phyloP scores from a whole-genome alignment of 2,797 vertebrate genomes.

The Cyprinella venusta region DNA sequence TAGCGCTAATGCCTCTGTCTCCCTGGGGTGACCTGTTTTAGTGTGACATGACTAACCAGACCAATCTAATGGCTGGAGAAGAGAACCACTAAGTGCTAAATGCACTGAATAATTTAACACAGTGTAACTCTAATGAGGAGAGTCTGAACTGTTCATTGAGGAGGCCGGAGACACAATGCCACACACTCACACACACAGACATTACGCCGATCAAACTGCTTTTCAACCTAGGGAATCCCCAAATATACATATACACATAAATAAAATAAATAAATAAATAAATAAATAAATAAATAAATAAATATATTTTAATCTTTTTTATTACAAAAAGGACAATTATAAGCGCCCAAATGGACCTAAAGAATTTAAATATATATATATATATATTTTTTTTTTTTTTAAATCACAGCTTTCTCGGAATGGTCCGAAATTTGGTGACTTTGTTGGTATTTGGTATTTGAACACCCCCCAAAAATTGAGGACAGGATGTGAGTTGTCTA shows the following conservation, averaged over 20 bases:
- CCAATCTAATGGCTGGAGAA: conserved; percentile 75
- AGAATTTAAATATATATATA: no score
- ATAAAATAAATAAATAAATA: neutral
- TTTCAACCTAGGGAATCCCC: neutral
- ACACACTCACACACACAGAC: conserved; percentile 26
- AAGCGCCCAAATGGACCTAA: no score
- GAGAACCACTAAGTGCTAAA: conserved; percentile 89
- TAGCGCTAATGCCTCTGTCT: conserved; percentile 45
- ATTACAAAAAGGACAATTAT: no score
- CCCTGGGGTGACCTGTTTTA: conserved; percentile 60
- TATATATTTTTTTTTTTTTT: no score
- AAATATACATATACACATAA: no score
- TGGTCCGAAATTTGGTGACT: no score
- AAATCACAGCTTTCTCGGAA: no score
- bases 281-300: neutral
- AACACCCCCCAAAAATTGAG: no score
- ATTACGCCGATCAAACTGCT: neutral
- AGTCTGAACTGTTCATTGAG: conserved; percentile 71
- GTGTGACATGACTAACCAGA: conserved; percentile 62
- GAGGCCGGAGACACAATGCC: conserved; percentile 66
- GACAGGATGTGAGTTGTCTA: no score
- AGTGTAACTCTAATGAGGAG: conserved; percentile 87
- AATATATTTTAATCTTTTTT: no score
- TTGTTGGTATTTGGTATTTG: no score
- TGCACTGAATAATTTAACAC: conserved; percentile 90